phyloP scores from a whole-genome alignment of 2,797 vertebrate genomes.

The Gobionotothen gibberifrons region DNA sequence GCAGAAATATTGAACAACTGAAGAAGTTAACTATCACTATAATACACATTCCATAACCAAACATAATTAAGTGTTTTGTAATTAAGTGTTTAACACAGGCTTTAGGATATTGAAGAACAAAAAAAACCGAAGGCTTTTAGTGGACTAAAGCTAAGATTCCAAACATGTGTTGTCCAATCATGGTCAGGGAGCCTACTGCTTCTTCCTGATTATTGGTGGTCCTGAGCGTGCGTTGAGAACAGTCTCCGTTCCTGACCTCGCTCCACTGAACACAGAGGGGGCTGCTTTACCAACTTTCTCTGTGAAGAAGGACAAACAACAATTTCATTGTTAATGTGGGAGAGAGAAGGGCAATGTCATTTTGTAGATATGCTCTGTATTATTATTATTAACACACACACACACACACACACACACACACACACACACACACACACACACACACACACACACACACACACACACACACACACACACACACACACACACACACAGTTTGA shows the following conservation, averaged over 20 bases:
- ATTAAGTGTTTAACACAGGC: neutral
- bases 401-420: neutral
- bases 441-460: neutral
- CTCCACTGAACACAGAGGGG: slow-evolving; percentile 91
- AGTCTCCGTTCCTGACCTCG: slow-evolving; percentile 90
- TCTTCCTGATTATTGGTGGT: slow-evolving; percentile 81
- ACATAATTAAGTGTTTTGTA: neutral
- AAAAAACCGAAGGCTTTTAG: neutral
- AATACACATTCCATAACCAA: neutral
- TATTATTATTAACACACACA: slow-evolving; percentile 27
- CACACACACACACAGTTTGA: slow-evolving; percentile 7
- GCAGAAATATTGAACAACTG: no score
- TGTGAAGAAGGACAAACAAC: slow-evolving; percentile 64
- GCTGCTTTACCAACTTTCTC: slow-evolving; percentile 89
- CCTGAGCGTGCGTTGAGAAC: slow-evolving; percentile 86
- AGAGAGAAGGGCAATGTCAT: neutral
- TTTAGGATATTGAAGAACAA: neutral
- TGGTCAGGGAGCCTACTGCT: slow-evolving; percentile 23
- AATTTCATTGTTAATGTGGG: neutral
- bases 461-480: no score
- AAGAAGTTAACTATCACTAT: neutral
- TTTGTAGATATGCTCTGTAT: neutral
- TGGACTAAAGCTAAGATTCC: neutral
- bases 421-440: neutral
- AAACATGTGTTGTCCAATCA: slow-evolving; percentile 15